Evolutionary conservation across 2,797 vertebrate species (phyloP), one percentile per base, ranked within the genome.

Genomic region (Sphenodon punctatus): DNA sequence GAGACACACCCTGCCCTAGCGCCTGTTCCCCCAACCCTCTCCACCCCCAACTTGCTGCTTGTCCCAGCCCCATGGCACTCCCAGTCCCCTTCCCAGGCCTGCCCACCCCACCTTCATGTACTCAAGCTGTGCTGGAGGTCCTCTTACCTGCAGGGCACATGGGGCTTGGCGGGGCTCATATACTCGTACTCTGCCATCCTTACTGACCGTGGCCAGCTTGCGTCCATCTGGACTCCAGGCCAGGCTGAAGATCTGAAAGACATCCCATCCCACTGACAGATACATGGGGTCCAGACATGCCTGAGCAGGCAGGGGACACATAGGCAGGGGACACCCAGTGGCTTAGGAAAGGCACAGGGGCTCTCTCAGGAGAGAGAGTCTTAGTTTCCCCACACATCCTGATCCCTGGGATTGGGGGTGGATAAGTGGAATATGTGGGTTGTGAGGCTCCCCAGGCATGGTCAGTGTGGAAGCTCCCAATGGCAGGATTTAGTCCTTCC

Each of bases 221-320:
- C 95, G 97, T 1, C 98, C 98, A 3, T 98, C 92, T 0, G 97
- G 97, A 84, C 97, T 99, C 98, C 98, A 99, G 4, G 97, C 97
- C 94, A 99, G 89, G 67, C 96, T 94, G 90, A 99, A 99, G 80
- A 99, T 97, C 98, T 99, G 86, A n/a, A 48, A 75, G 38, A 59
- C 0, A 7, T n/a, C 10, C 43, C 3, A 8, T n/a, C 22, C 16
- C 17, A 3, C 32, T 27, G 2, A 39, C 34, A 30, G 4, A 25
- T 42, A 34, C 4, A 13, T 9, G 4, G 4, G 27, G 14, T 32
- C 67, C 12, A 15, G 39, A 10, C 20, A 4, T 2, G n/a, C n/a
- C 2, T 8, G n/a, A 16, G 5, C 14, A 1, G 23, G 41, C 36
- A 38, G 2, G 41, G 25, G 36, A 64, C 20, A 17, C 8, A 8